Conservation (phyloP, 2,888 invertebrate genomes). For the Heteromurus nitidus region DNA sequence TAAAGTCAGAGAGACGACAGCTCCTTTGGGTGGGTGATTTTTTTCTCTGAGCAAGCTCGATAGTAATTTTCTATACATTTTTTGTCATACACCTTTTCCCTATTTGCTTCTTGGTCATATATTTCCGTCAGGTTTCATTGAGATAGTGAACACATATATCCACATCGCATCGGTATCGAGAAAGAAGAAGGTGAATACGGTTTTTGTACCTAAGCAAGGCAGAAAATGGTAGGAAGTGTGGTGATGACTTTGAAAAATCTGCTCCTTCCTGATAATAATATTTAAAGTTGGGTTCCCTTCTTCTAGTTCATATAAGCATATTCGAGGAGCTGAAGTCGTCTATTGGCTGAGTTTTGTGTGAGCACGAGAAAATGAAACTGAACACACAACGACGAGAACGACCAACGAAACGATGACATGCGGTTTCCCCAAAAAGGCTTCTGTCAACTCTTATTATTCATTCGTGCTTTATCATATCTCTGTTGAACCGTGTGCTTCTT, state of each 20-base stretch:
- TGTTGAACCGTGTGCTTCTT: neutral
- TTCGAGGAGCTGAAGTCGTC: too few species aligned
- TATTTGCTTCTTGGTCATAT: too few species aligned
- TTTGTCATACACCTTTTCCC: too few species aligned
- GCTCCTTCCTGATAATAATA: conserved; percentile 39
- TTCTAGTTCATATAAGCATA: too few species aligned
- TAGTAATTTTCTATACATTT: too few species aligned
- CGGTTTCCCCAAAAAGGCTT: conserved; percentile 10
- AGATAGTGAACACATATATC: neutral
- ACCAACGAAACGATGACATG: conserved; percentile 3
- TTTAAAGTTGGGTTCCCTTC: neutral
- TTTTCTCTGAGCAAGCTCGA: too few species aligned
- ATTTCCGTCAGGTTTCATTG: too few species aligned
- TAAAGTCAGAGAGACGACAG: neutral
- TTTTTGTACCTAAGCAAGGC: neutral
- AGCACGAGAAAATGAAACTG: too few species aligned
- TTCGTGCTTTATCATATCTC: conserved; percentile 30
- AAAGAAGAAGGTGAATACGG: too few species aligned
- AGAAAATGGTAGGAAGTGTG: conserved; percentile 1
- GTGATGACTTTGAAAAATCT: conserved; percentile 47
- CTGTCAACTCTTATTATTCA: conserved; percentile 48
- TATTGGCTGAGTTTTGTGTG: too few species aligned
- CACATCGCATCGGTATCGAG: too few species aligned
- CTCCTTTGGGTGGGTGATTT: conserved; percentile 2
- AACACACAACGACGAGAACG: too few species aligned